Evolutionary conservation across 2,113 vertebrate species (phyloP).

Genomic region (Sinocyclocheilus grahami): DNA sequence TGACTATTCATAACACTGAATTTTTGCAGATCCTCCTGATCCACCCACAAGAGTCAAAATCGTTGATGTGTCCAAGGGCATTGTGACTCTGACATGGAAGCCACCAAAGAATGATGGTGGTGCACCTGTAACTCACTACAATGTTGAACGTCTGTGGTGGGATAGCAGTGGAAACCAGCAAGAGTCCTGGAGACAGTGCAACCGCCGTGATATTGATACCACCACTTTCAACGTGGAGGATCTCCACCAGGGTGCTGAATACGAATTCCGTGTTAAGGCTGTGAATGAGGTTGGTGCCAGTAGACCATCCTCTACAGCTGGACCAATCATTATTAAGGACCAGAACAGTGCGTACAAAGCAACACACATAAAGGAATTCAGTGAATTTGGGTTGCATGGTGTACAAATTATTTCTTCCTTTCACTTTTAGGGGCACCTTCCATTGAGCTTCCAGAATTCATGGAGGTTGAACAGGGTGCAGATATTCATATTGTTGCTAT

Average conservation of each 20-base stretch:
- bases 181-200: conserved; percentile 93
- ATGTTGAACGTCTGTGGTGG: conserved; percentile 91
- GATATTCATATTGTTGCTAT: conserved; percentile 91
- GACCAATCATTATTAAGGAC: conserved; percentile 89
- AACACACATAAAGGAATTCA: not conserved
- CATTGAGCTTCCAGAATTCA: conserved; percentile 92
- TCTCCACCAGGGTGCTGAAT: conserved; percentile 89
- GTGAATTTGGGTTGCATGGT: not conserved
- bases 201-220: conserved; percentile 90
- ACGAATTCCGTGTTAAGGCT: conserved; percentile 94
- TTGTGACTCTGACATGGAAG: conserved; percentile 89
- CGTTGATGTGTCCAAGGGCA: conserved; percentile 85
- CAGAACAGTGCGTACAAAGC: conserved; percentile 86
- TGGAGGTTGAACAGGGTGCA: conserved; percentile 90
- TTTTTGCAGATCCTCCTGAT: conserved; percentile 89
- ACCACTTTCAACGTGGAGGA: conserved; percentile 93
- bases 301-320: conserved; percentile 89
- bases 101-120: conserved; percentile 95
- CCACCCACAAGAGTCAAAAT: conserved; percentile 93
- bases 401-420: conserved; percentile 32
- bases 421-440: conserved; percentile 84
- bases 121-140: conserved; percentile 95
- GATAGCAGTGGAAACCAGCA: conserved; percentile 86
- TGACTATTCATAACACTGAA: not conserved
- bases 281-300: conserved; percentile 90